Evolutionary conservation across 2,888 invertebrate species (phyloP).

Genomic region (Schizotus pectinicornis): DNA sequence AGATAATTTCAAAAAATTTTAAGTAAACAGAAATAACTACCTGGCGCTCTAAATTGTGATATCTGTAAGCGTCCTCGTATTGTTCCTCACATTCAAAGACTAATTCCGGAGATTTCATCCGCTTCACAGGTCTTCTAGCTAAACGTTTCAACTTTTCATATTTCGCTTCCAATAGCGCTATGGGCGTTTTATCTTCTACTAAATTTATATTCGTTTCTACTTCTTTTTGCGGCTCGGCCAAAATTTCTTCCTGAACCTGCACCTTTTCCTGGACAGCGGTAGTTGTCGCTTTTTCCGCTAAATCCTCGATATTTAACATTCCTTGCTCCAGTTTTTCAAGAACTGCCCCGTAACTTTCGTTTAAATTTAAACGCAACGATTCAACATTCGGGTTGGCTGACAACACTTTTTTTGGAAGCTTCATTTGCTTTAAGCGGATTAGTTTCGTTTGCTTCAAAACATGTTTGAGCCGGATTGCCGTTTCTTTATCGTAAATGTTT

Average conservation of each 20-base stretch:
- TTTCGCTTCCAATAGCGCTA: slow-evolving; percentile 32
- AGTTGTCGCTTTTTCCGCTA: slow-evolving; percentile 28
- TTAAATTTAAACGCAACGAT: slow-evolving; percentile 45
- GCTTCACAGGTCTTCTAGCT: slow-evolving; percentile 43
- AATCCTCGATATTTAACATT: slow-evolving; percentile 47
- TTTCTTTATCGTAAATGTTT: slow-evolving; percentile 55
- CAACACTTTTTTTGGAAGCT: slow-evolving; percentile 56
- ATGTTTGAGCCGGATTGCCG: slow-evolving; percentile 66
- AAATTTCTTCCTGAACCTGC: slow-evolving; percentile 7
- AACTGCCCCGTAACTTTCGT: slow-evolving; percentile 47
- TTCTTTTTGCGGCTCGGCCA: slow-evolving; percentile 25
- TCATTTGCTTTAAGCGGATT: slow-evolving; percentile 71
- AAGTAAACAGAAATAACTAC: slow-evolving; percentile 23
- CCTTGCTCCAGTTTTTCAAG: slow-evolving; percentile 49
- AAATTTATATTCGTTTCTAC: slow-evolving; percentile 15
- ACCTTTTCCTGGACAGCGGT: slow-evolving; percentile 1
- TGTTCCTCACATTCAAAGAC: slow-evolving; percentile 35
- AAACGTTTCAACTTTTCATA: slow-evolving; percentile 46
- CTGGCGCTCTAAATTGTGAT: slow-evolving; percentile 44
- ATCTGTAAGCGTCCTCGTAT: slow-evolving; percentile 40
- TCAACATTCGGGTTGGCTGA: slow-evolving; percentile 36
- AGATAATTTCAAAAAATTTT: slow-evolving; percentile 11
- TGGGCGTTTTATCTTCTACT: slow-evolving; percentile 6
- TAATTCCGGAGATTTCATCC: slow-evolving; percentile 34
- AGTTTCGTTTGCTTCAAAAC: slow-evolving; percentile 70